Percentiles rank a stretch among this genome's conserved stretches.
phyloP scores from a whole-genome alignment of 1,140 invertebrate genomes.

The Mizuhopecten yessoensis region DNA sequence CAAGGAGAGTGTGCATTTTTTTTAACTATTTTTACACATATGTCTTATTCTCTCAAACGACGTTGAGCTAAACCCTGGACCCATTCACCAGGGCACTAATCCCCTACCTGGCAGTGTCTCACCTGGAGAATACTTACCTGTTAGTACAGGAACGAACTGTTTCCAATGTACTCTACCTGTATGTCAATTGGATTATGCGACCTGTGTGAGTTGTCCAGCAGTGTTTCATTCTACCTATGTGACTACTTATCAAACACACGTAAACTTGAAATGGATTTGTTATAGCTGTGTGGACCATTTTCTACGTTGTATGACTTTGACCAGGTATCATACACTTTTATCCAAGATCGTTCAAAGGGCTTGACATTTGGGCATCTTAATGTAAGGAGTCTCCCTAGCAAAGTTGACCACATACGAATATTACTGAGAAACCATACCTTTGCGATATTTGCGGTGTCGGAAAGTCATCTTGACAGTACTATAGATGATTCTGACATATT shows the following conservation, averaged over 20 bases:
- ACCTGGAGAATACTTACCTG: neutral
- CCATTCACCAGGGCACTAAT: neutral
- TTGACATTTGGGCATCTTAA: constrained; percentile 49
- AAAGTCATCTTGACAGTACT: constrained; percentile 50
- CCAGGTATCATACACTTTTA: constrained; percentile 41
- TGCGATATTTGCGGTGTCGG: constrained; percentile 49
- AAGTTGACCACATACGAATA: constrained; percentile 48
- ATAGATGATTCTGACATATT: constrained; percentile 48
- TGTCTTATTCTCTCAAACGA: neutral
- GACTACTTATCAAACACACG: neutral
- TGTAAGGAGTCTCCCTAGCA: constrained; percentile 43
- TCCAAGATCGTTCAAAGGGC: constrained; percentile 43
- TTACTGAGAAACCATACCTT: constrained; percentile 49
- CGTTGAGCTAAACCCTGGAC: neutral
- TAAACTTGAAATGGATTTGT: constrained; percentile 48
- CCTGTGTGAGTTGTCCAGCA: constrained; percentile 16
- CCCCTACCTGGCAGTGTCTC: neutral
- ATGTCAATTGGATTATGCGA: neutral
- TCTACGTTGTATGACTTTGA: constrained; percentile 44
- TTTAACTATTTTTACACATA: neutral
- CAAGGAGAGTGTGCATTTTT: neutral
- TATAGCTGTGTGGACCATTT: constrained; percentile 43
- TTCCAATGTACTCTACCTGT: neutral
- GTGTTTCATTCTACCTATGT: constrained; percentile 16
- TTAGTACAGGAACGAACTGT: neutral